These are phyloP conservation scores for Prunella fulvescens DNA, from an alignment of 2,113 vertebrate genomes.

Conservation along the genomic window DNA sequence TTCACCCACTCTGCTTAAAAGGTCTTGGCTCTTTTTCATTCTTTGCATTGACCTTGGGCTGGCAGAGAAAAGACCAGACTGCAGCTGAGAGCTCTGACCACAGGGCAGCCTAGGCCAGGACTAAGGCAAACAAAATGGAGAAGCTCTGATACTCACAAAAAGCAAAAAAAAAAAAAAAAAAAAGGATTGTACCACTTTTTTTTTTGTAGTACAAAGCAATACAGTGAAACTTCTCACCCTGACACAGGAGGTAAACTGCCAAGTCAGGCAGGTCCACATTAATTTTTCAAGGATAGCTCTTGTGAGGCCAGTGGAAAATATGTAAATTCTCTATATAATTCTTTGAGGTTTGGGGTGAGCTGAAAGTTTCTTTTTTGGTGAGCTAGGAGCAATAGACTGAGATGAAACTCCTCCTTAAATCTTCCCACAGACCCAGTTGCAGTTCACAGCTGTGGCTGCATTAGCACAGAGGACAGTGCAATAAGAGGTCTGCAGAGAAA, in stretches of 20 bases:
- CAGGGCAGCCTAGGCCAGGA: background rate
- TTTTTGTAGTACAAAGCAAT: background rate
- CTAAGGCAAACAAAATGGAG: background rate
- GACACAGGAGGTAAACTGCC: background rate
- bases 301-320: background rate
- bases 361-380: background rate
- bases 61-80: slow-evolving; percentile 15
- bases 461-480: background rate
- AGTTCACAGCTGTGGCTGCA: background rate
- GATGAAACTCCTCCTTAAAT: background rate
- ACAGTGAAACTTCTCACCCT: background rate
- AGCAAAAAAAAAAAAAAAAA: no score
- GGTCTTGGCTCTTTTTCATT: slow-evolving; percentile 26
- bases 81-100: background rate
- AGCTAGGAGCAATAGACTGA: background rate
- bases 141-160: background rate
- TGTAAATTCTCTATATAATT: background rate
- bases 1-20: slow-evolving; percentile 24
- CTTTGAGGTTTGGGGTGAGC: background rate
- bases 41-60: background rate
- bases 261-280: background rate
- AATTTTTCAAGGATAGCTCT: background rate
- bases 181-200: no score
- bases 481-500: background rate
- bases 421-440: background rate